Evolutionary conservation across 2,888 invertebrate genomes (phyloP), one percentile per base, ranked within the genome.

Genomic region (Melanchra persicariae): DNA sequence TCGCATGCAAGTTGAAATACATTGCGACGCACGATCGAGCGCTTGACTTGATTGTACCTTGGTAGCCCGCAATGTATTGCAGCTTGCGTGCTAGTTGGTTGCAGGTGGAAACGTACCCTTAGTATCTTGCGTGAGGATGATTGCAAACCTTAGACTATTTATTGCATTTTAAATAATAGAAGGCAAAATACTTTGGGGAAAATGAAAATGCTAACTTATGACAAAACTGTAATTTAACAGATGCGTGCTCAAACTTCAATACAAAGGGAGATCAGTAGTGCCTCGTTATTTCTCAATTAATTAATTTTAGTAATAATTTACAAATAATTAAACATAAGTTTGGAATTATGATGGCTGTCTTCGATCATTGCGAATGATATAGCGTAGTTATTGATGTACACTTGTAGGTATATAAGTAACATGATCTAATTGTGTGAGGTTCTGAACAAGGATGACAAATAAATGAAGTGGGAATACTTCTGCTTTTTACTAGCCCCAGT

Each of bases 391-490:
- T 80, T 77, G 72, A 83, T 79, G 71, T 78, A 75, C 78, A 81
- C 77, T 62, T 83, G n/a, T n/a, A n/a, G n/a, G 78, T 81, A 80
- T 80, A 82, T 76, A 79, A 81, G 75, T 82, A 81, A 82, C 75
- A 64, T 69, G 68, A 82, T 64, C 52, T 60, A 59, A 77, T 78
- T 77, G 70, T 75, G 74, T 63, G 76, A 67, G 74, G 43, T 70
- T 69, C 49, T 70, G 57, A 73, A 65, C 34, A 54, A 68, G 51
- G n/a, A 55, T 55, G 57, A 63, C 9, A 66, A 82, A 80, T 80
- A 79, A 83, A 80, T 58, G 57, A 67, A 43, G 15, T 68, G 52
- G 45, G 19, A 61, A 54, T 58, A 58, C 0, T 30, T 26, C 22
- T 22, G 15, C 8, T 40, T 67, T 61, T 22, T 51, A 10, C 40